Base-by-base conservation (phyloP, 2,797 vertebrate species). In the Sebastes aleutianus region DNA sequence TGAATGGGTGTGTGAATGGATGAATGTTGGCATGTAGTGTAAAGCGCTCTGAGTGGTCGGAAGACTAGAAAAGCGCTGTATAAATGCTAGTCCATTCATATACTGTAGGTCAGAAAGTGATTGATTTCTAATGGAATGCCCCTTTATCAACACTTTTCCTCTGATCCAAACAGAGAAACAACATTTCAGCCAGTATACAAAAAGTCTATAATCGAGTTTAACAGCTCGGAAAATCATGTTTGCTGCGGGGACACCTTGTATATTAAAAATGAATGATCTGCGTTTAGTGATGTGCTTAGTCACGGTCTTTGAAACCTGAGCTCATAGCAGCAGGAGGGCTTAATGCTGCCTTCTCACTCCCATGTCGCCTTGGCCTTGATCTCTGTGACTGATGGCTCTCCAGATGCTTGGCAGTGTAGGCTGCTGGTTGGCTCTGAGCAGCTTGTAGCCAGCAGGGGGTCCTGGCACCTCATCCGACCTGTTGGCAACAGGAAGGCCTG, bases 371-470 rank as follows among this genome's bases (percentile, higher is more conserved):
- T 32, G 16, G 27, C 54, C 73, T 69, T 66, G n/a, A 31, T 74
- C 64, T 80, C 7, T 62, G 24, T 50, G 74, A 74, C 70, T 70
- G 39, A 78, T 50, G 29, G 50, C 54, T 70, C 65, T 74, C 54
- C 61, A 50, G 50, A n/a, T 22, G 50, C 50, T 54, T 54, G 50
- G 50, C 50, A n/a, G 20, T 22, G 50, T n/a, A 54, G 9, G 20
- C 20, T 22, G 9, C 50, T n/a, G 20, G n/a, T n/a, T 54, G 20
- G 50, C 50, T 54, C 50, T n/a, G 50, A 54, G 50, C 50, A 54
- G 50, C 50, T 54, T 22, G 50, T 54, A 54, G 50, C 50, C 20
- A 54, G 20, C 50, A 54, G 50, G 50, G 18, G 50, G 20, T 54
- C 50, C 50, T 54, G 50, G 20, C 50, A n/a, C 50, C 50, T 54